Conservation (phyloP, 2,113 vertebrate species). For the Acrocephalus arundinaceus region DNA sequence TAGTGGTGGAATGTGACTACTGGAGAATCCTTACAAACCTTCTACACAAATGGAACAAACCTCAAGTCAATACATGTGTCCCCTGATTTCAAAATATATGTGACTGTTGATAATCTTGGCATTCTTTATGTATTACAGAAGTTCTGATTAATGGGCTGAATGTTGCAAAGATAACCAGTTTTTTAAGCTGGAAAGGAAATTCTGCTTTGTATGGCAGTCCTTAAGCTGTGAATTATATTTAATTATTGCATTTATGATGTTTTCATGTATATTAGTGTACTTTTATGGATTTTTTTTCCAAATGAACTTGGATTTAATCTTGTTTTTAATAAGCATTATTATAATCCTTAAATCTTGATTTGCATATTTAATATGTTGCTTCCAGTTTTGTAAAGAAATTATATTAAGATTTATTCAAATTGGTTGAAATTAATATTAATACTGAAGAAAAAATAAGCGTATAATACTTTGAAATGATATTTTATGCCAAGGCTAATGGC, state of each 20-base stretch:
- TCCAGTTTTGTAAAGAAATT: slow-evolving; percentile 23
- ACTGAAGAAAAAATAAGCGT: not conserved
- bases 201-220: not conserved
- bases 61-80: slow-evolving; percentile 90
- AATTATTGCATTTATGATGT: slow-evolving; percentile 16
- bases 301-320: slow-evolving; percentile 44
- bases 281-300: slow-evolving; percentile 8
- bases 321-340: slow-evolving; percentile 39
- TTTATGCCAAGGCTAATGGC: not conserved
- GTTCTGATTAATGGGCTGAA: slow-evolving; percentile 61
- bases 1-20: slow-evolving; percentile 93
- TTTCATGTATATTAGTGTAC: slow-evolving; percentile 46
- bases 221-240: slow-evolving; percentile 71
- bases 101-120: slow-evolving; percentile 94
- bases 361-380: slow-evolving; percentile 32
- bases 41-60: slow-evolving; percentile 89
- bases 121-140: slow-evolving; percentile 91
- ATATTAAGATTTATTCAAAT: slow-evolving; percentile 44
- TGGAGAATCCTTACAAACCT: slow-evolving; percentile 90
- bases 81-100: slow-evolving; percentile 85
- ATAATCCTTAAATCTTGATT: slow-evolving; percentile 39
- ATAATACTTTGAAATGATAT: not conserved
- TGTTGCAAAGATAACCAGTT: not conserved
- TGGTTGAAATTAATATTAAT: slow-evolving; percentile 19
- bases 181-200: slow-evolving; percentile 26